Evolutionary conservation across 2,888 invertebrate genomes (phyloP), one percentile per base, ranked within the genome.

Genomic region (Lycia hirtaria): DNA sequence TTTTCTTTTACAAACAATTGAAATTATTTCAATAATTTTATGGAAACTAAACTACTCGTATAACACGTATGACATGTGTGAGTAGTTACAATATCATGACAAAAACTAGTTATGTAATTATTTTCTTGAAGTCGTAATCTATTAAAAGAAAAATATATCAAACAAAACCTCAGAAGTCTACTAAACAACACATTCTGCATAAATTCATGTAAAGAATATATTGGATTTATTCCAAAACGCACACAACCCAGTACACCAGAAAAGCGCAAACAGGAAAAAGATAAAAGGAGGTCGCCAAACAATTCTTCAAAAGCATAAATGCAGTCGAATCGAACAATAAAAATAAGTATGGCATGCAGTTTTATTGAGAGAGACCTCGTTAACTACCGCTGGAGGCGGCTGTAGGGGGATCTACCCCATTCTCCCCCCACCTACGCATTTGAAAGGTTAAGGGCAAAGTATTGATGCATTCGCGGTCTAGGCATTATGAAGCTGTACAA

Each of bases 291-390:
- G 33, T 44, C 32, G 20, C 49, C 12, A 47, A 44, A 28, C 41
- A 44, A 56, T 48, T 52, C 58, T 56, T 55, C 61, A 55, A 60
- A 55, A 67, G 61, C 64, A 69, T 49, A 41, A 69, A 64, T 60
- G 67, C 68, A 68, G 65, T 64, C 51, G 68, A 75, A 75, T 72
- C 69, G 69, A 73, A 74, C 66, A 73, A 74, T 75, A 74, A 71
- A 71, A 74, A 67, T 75, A 75, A 81, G 81, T 79, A 81, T 81
- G 71, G 70, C 67, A 70, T 72, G 77, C 75, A 76, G 73, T 73
- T 75, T 73, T 79, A 80, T 79, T 80, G 80, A 83, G 78, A 76
- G 80, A 75, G 79, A 82, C 81, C 85, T 85, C 83, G 85, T 85
- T 85, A 75, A 80, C 78, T 73, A 78, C 67, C 65, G 81, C 78